A percentile compares a stretch with the other conserved stretches of the same genome.
Conservation (phyloP, 2,113 vertebrate species). For the Rhabdomys dilectus region DNA sequence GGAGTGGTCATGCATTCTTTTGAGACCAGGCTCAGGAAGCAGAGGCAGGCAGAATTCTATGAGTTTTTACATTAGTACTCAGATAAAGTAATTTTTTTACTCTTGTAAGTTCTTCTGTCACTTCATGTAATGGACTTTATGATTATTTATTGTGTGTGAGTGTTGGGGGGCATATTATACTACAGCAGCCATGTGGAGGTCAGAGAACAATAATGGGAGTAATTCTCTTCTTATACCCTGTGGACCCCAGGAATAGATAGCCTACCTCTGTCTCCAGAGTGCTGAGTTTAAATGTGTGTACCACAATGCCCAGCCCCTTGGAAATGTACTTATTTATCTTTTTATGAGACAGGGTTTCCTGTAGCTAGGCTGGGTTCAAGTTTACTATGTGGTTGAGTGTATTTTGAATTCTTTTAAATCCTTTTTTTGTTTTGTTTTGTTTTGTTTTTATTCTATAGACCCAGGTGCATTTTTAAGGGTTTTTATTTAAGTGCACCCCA, state of each 20-base stretch:
- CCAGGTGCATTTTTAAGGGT: background rate
- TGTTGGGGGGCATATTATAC: background rate
- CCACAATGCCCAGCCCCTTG: background rate
- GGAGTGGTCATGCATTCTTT: accelerated
- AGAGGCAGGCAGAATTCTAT: background rate
- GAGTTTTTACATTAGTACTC: background rate
- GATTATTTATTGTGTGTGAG: background rate
- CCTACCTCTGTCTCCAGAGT: background rate
- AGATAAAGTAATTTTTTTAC: background rate
- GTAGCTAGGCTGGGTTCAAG: background rate
- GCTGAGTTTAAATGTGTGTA: background rate
- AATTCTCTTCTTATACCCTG: background rate
- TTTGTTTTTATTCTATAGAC: background rate
- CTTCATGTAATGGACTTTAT: background rate
- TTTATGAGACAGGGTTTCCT: background rate
- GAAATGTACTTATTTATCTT: background rate
- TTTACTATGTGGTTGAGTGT: background rate
- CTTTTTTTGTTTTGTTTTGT: too few species aligned
- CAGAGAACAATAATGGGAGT: background rate
- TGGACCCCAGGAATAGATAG: background rate
- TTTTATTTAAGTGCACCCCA: background rate
- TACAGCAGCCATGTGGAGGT: too few species aligned
- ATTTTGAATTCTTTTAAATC: background rate
- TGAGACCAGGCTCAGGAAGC: background rate
- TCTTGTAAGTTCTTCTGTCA: background rate